Conservation (phyloP, 2,888 invertebrate genomes). For the Nymphalis polychloros region DNA sequence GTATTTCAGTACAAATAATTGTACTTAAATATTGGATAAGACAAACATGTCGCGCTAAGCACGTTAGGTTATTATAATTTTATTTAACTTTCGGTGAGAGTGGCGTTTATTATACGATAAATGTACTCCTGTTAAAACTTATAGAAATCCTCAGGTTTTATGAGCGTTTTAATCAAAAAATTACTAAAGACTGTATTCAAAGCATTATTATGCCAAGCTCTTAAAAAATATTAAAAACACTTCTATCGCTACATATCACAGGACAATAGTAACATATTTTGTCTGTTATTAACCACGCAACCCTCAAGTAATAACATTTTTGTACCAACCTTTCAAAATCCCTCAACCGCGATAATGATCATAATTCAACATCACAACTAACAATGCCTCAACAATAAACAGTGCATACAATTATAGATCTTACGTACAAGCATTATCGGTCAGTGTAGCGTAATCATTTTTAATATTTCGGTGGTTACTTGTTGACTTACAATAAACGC, state of each 20-base stretch:
- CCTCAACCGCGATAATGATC: constrained; percentile 27
- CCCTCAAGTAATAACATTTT: constrained; percentile 25
- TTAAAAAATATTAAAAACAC: neutral
- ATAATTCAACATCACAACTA: constrained; percentile 19
- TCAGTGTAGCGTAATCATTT: constrained; percentile 19
- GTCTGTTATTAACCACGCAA: constrained; percentile 3
- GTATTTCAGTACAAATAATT: too few relatives aligned
- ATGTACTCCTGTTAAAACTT: too few relatives aligned
- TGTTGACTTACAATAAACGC: neutral
- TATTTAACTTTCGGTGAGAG: too few relatives aligned
- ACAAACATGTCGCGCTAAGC: too few relatives aligned
- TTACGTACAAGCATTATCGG: constrained; percentile 12
- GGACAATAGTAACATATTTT: constrained; percentile 13
- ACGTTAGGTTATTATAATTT: too few relatives aligned
- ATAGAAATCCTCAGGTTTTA: too few relatives aligned
- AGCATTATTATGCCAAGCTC: neutral
- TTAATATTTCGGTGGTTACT: constrained; percentile 14
- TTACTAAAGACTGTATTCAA: neutral
- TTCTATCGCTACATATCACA: neutral
- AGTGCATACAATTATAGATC: constrained; percentile 10
- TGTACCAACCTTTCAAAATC: constrained; percentile 16
- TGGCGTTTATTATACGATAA: too few relatives aligned
- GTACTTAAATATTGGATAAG: too few relatives aligned
- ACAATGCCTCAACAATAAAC: neutral
- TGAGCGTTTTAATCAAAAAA: too few relatives aligned